Conservation (phyloP, 2,797 vertebrate species). For the Myotis daubentonii region DNA sequence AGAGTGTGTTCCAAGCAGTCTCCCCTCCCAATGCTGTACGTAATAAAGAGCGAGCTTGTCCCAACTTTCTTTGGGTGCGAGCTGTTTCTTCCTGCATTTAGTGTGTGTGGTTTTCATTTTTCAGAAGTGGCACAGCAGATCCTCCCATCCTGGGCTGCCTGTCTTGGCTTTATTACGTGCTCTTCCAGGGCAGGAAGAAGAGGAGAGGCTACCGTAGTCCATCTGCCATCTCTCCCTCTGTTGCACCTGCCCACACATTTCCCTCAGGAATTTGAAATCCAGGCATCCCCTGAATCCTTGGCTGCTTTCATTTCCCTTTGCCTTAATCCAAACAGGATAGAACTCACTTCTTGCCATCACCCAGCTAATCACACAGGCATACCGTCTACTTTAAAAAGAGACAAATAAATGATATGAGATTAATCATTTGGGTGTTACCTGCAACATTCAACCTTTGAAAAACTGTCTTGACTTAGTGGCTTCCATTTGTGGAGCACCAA, state of each 20-base stretch:
- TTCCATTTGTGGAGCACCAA: background rate
- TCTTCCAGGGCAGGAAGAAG: background rate
- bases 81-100: background rate
- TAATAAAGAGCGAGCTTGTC: slow-evolving; percentile 43
- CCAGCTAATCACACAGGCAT: background rate
- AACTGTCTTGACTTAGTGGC: background rate
- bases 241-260: background rate
- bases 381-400: background rate
- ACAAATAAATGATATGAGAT: background rate
- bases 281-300: background rate
- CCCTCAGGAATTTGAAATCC: background rate
- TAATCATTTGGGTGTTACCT: background rate
- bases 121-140: background rate
- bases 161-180: background rate
- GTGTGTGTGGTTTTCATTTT: background rate
- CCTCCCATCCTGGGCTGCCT: background rate
- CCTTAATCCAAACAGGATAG: background rate
- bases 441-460: background rate
- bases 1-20: background rate
- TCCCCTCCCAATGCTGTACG: background rate
- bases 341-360: background rate
- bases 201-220: background rate
- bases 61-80: background rate
- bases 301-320: background rate
- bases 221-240: background rate